Base-by-base conservation (phyloP, 2,113 vertebrate species). In the Alces alces region DNA sequence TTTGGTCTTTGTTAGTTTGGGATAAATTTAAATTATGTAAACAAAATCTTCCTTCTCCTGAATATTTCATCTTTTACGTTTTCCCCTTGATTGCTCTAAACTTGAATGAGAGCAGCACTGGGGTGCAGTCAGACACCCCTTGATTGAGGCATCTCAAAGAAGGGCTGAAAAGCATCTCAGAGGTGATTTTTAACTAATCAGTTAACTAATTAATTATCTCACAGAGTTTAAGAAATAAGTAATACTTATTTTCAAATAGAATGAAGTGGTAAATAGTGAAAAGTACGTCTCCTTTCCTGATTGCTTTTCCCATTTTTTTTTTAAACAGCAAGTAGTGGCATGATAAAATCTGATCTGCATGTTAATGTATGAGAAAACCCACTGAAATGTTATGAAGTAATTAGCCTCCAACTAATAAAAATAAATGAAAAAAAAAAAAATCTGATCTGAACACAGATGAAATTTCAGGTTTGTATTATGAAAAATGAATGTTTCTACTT, bases 1-100 rank as follows among this genome's bases (percentile, higher is more conserved):
- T 93, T 95, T 70, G 61, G 79, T 93, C 64, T 80, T 96, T 76
- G 70, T 79, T 89, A 84, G 57, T 96, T 92, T 96, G 66, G n/a
- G 55, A 86, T 66, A 96, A 70, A 95, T 97, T 87, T 93, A 84
- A 97, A 93, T 95, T 80, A 60, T 39, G 23, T 92, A 89, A 97
- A 93, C 57, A 89, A 95, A 95, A 95, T 86, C 54, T 95, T 55
- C n/a, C 58, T 58, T 97, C 64, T 91, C 66, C 13, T 21, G 78
- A 86, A 58, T 89, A 86, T 91, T 95, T 95, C 61, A 50, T 33
- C 33, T 15, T 70, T 80, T 61, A 28, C 25, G 5, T 55, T 54
- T 79, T 27, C 25, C 58, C 23, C 16, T 52, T 27, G 52, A 60
- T 21, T 88, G 54, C 39, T 89, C 33, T 93, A 57, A 58, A 58